Percentiles rank a stretch among this genome's conserved stretches.
phyloP scores from a whole-genome alignment of 2,113 vertebrate species.

The Neotoma lepida region DNA sequence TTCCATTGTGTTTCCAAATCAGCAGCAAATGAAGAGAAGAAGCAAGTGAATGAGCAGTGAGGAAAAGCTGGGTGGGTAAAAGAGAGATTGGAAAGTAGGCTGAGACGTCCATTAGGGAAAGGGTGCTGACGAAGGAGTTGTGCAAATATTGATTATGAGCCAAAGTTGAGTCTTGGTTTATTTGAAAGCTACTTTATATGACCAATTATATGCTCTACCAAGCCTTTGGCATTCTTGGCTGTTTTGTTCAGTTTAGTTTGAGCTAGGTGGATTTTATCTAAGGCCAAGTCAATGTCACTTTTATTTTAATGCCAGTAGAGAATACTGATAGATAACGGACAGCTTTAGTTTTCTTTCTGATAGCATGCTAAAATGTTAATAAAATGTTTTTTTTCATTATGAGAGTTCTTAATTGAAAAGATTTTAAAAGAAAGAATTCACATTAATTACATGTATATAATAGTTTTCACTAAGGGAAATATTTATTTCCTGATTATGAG shows the following conservation, averaged over 20 bases:
- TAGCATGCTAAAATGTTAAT: neutral
- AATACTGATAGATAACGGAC: slow-evolving; percentile 18
- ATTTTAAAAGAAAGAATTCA: slow-evolving; percentile 18
- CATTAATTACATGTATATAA: neutral
- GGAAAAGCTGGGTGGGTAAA: neutral
- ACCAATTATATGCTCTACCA: slow-evolving; percentile 59
- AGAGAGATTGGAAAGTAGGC: neutral
- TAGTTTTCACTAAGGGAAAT: neutral
- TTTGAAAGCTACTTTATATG: slow-evolving; percentile 66
- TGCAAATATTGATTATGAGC: neutral
- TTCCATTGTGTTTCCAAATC: neutral
- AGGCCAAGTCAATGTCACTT: slow-evolving; percentile 53
- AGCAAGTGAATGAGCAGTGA: neutral
- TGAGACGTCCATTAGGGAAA: neutral
- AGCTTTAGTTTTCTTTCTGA: slow-evolving; percentile 4
- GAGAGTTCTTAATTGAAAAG: slow-evolving; percentile 1
- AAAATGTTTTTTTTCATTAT: neutral
- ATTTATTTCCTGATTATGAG: neutral
- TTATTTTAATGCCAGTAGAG: slow-evolving; percentile 40
- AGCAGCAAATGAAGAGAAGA: neutral
- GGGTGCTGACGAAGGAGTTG: slow-evolving; percentile 12
- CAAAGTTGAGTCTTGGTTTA: slow-evolving; percentile 45
- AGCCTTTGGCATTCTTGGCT: slow-evolving; percentile 56
- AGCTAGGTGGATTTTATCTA: slow-evolving; percentile 56
- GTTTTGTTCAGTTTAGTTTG: slow-evolving; percentile 49